Evolutionary conservation across 2,888 invertebrate species (phyloP), one percentile per base, ranked within the genome.

Genomic region (Caenorhabditis parvicauda): DNA sequence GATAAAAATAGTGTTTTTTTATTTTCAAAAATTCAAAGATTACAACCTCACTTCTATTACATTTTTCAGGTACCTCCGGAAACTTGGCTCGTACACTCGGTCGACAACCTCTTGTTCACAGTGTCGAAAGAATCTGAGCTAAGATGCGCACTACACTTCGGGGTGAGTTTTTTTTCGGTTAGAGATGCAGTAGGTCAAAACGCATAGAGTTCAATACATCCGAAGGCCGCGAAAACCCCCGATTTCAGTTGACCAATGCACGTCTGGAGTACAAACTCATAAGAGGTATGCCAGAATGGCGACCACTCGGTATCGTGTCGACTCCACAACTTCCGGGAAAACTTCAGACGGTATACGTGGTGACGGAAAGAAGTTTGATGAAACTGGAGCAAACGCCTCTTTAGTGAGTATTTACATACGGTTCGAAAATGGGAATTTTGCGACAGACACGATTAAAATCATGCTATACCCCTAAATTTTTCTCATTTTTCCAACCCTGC

Each of bases 321-420:
- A 50, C 62, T 57, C 54, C 60, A 32, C 49, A 45, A 22, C 37
- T 45, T 35, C 44, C 58, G 22, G 48, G 51, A n/a, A 57, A 54
- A 25, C 54, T 72, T 43, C 64, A 69, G 25, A 53, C 64, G 25
- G 49, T 60, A 42, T 64, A 67, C 49, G 46, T 72, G 7, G 60
- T 72, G 42, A 70, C 67, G 43, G 72, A 72, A 52, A 45, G 72
- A 17, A 70, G 70, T 45, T 48, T 72, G 9, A 54, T 66, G 12
- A 53, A 62, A 25, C 47, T 72, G n/a, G 54, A 60, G 59, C 69
- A 69, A 52, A 50, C 57, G 21, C 25, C 2, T 21, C 22, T 43
- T 19, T 38, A 54, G 65, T 64, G 28, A 47, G 63, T 65, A 45
- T 38, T 50, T 32, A 41, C 21, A 27, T n/a, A 27, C 45, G 38